These are phyloP conservation scores for Gulo gulo DNA, from an alignment of 2,113 vertebrate genomes.

Conservation along the genomic window DNA sequence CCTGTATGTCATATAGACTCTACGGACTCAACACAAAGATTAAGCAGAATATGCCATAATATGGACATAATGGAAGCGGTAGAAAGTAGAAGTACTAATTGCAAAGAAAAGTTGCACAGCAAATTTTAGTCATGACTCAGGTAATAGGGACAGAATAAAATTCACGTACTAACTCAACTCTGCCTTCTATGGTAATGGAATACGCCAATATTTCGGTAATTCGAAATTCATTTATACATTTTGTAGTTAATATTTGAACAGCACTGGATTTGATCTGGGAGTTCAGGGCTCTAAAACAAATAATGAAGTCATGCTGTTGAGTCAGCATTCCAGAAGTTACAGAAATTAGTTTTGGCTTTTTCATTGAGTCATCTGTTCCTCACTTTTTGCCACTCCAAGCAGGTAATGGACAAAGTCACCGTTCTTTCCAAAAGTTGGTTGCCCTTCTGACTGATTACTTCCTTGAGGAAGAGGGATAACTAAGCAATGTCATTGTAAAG, in stretches of 20 bases:
- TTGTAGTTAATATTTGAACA: not conserved
- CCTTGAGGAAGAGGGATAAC: not conserved
- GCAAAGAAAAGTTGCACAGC: not conserved
- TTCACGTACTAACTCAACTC: not conserved
- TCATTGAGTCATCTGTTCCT: not conserved
- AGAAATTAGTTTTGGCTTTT: not conserved
- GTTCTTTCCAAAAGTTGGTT: not conserved
- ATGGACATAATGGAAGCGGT: not conserved
- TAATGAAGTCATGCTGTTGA: not conserved
- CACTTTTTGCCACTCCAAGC: not conserved
- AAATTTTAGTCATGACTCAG: not conserved
- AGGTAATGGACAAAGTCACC: not conserved
- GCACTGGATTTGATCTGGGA: not conserved
- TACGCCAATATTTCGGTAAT: not conserved
- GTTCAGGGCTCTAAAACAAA: not conserved
- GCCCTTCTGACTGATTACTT: slow-evolving; percentile 28
- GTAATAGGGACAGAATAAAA: not conserved
- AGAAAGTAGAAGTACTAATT: not conserved
- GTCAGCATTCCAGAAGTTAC: not conserved
- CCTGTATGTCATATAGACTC: not conserved
- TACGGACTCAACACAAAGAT: too few relatives aligned
- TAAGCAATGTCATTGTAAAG: not conserved
- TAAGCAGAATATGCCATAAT: not conserved
- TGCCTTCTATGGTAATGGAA: not conserved
- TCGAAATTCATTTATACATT: not conserved